Evolutionary conservation across 2,113 vertebrate species (phyloP).

Genomic region (Elephantulus edwardii): DNA sequence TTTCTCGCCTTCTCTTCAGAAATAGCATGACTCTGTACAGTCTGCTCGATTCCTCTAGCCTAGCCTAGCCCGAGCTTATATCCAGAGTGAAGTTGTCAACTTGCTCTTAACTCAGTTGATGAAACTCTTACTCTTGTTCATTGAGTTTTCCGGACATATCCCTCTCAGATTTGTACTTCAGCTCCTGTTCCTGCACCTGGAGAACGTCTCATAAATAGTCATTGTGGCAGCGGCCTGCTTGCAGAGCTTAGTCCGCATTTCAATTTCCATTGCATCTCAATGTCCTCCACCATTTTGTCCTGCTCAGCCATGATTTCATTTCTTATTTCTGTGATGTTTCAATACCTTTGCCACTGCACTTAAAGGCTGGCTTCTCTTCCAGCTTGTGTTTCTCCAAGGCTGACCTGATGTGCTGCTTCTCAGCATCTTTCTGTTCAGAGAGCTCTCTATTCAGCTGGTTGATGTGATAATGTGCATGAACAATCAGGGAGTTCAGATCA

Average conservation of each 20-base stretch:
- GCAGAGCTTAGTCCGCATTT: slow-evolving; percentile 98
- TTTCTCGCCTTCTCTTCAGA: no score
- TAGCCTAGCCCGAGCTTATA: slow-evolving; percentile 94
- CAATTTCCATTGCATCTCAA: slow-evolving; percentile 95
- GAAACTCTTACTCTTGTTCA: slow-evolving; percentile 92
- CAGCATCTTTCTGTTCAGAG: slow-evolving; percentile 91
- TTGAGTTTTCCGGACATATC: slow-evolving; percentile 88
- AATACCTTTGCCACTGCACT: slow-evolving; percentile 88
- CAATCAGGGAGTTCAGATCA: slow-evolving; percentile 95
- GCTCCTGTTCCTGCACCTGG: slow-evolving; percentile 94
- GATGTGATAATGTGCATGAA: slow-evolving; percentile 95
- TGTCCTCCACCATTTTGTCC: slow-evolving; percentile 94
- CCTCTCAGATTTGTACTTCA: slow-evolving; percentile 92
- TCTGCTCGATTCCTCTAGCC: slow-evolving; percentile 95
- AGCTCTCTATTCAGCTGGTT: slow-evolving; percentile 94
- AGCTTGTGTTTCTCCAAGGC: slow-evolving; percentile 93
- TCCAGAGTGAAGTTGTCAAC: slow-evolving; percentile 96
- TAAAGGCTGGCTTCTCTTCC: slow-evolving; percentile 89
- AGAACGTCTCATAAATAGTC: slow-evolving; percentile 95
- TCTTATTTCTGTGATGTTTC: slow-evolving; percentile 87
- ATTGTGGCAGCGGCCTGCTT: slow-evolving; percentile 96
- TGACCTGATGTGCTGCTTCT: slow-evolving; percentile 91
- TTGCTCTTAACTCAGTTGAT: slow-evolving; percentile 94
- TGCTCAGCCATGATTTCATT: slow-evolving; percentile 89
- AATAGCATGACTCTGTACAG: slow-evolving; percentile 98